Conservation (phyloP, 1,140 invertebrate genomes). For the Neuroterus valhalla region DNA sequence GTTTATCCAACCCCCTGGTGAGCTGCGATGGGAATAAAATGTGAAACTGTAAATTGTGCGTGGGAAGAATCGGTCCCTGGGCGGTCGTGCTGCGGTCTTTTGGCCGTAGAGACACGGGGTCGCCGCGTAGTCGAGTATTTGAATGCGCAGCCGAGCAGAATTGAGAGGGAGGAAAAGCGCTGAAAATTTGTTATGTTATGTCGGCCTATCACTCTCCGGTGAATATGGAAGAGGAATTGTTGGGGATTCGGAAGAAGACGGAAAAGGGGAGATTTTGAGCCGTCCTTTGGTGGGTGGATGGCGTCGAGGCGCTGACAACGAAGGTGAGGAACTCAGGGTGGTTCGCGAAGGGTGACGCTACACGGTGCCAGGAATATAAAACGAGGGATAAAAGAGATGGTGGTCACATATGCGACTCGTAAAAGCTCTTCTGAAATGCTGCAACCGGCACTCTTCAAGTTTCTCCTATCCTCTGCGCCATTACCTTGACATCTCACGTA, state of each 20-base stretch:
- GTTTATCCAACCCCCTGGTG: slow-evolving; percentile 57
- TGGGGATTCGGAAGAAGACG: slow-evolving; percentile 45
- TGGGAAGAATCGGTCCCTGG: slow-evolving; percentile 74
- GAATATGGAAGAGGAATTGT: slow-evolving; percentile 71
- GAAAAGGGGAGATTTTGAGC: slow-evolving; percentile 29
- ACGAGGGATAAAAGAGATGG: slow-evolving; percentile 60
- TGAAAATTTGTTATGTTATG: slow-evolving; percentile 72
- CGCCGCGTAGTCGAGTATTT: slow-evolving; percentile 67
- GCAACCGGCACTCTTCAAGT: slow-evolving; percentile 5
- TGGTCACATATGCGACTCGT: slow-evolving; percentile 61
- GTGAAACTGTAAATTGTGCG: slow-evolving; percentile 76
- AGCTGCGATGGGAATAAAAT: slow-evolving; percentile 74
- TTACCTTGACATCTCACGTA: neutral
- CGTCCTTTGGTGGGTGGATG: neutral
- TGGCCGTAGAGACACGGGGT: slow-evolving; percentile 49
- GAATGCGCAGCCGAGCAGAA: slow-evolving; percentile 68
- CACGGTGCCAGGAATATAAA: slow-evolving; percentile 66
- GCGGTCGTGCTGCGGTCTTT: slow-evolving; percentile 61
- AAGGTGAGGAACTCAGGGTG: slow-evolving; percentile 37
- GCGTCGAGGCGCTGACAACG: slow-evolving; percentile 12
- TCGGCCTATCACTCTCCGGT: slow-evolving; percentile 71
- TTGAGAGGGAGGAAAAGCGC: slow-evolving; percentile 40
- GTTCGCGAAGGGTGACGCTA: slow-evolving; percentile 31
- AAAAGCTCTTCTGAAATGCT: slow-evolving; percentile 57
- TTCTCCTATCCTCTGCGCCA: neutral